These are phyloP conservation scores for Yponomeuta evonymella DNA, from an alignment of 2,888 invertebrate species.

Conservation along the genomic window DNA sequence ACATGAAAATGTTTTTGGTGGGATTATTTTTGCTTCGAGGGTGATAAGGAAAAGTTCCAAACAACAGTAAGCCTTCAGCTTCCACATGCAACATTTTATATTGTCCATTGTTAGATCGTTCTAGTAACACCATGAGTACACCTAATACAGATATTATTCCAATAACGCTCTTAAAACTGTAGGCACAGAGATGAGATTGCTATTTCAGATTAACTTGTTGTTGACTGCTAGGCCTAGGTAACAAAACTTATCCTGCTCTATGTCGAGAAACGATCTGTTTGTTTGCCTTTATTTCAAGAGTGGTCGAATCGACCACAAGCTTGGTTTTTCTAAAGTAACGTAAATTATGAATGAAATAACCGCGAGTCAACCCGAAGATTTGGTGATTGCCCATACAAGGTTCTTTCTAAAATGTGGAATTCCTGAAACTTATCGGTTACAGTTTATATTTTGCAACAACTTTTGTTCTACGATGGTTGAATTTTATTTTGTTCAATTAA, in stretches of 20 bases:
- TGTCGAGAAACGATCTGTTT: background rate
- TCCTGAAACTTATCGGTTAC: too few relatives aligned
- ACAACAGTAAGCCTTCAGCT: background rate
- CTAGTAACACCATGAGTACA: background rate
- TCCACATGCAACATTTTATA: background rate
- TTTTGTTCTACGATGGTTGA: too few relatives aligned
- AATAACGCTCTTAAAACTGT: background rate
- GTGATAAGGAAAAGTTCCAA: background rate
- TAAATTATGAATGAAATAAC: too few relatives aligned
- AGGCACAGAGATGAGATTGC: background rate
- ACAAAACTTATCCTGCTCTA: background rate
- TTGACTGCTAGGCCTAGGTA: background rate
- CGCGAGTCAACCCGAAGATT: too few relatives aligned
- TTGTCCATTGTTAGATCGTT: background rate
- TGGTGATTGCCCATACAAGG: too few relatives aligned
- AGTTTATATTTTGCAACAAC: too few relatives aligned
- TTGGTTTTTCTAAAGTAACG: too few relatives aligned
- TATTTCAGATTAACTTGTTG: background rate
- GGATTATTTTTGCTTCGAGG: too few relatives aligned
- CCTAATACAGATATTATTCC: background rate
- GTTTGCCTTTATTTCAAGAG: background rate
- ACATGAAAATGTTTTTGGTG: too few relatives aligned
- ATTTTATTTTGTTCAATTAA: too few relatives aligned
- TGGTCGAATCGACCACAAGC: background rate
- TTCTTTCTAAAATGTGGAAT: too few relatives aligned